phyloP scores from a whole-genome alignment of 2,797 vertebrate species.

The Urophycis tenuis region DNA sequence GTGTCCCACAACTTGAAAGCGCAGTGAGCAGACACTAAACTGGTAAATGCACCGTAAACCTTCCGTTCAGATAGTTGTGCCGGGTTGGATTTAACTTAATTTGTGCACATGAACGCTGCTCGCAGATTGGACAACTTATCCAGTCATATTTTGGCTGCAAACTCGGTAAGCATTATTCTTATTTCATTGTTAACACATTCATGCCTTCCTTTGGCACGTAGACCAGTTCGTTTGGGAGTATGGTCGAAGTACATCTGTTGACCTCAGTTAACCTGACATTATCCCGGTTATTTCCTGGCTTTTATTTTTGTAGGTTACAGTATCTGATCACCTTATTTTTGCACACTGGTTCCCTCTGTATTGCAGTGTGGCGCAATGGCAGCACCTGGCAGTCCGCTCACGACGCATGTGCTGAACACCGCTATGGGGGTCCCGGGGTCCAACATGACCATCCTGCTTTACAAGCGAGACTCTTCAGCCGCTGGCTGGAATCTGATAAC shows the following conservation, averaged over 20 bases:
- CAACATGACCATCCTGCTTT: conserved; percentile 60
- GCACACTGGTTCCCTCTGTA: not conserved
- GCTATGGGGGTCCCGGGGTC: conserved; percentile 64
- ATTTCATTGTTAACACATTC: too few species aligned
- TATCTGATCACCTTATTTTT: not conserved
- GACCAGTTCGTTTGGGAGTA: too few species aligned
- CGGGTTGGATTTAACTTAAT: conserved; percentile 27
- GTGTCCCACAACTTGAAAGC: not conserved
- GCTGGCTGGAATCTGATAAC: conserved; percentile 60
- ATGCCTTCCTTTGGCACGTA: too few species aligned
- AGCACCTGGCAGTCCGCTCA: conserved; percentile 59
- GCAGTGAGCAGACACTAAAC: conserved; percentile 22
- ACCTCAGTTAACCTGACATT: too few species aligned
- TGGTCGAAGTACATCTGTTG: too few species aligned
- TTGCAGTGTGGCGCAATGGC: conserved; percentile 59
- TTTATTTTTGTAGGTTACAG: not conserved
- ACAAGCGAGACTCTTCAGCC: conserved; percentile 49
- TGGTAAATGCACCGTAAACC: conserved; percentile 27
- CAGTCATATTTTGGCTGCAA: conserved; percentile 57
- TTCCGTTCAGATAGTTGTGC: conserved; percentile 22
- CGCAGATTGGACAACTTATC: conserved; percentile 60
- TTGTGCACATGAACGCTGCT: conserved; percentile 53
- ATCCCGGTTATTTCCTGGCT: too few species aligned
- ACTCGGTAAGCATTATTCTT: conserved; percentile 59
- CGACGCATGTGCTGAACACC: conserved; percentile 73